A percentile compares a stretch with the other conserved stretches of the same genome.
phyloP scores from a whole-genome alignment of 2,797 vertebrate species.

The Gobio occitaniae region DNA sequence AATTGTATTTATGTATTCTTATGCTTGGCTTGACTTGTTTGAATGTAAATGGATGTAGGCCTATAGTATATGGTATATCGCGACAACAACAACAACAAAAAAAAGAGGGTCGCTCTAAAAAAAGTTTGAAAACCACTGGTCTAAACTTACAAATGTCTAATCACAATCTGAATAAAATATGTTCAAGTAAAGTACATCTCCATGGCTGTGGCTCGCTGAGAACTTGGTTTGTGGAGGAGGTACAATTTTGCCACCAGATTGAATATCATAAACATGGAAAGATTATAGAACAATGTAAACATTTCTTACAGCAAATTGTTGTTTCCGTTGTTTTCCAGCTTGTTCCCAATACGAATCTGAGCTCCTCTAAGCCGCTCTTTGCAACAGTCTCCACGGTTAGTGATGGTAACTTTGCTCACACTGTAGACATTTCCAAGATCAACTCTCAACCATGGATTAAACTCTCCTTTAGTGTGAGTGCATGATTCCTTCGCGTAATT shows the following conservation, averaged over 20 bases:
- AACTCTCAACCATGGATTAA: too few relatives aligned
- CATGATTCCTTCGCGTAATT: too few relatives aligned
- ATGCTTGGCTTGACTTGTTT: too few relatives aligned
- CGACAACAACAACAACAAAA: too few relatives aligned
- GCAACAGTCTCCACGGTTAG: conserved; percentile 32
- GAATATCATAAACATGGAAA: not conserved
- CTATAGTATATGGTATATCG: too few relatives aligned
- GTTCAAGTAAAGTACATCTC: not conserved
- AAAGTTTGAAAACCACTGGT: too few relatives aligned
- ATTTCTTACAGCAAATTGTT: conserved; percentile 24
- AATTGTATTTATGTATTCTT: too few relatives aligned
- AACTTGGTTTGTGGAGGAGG: not conserved
- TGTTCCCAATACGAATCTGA: conserved; percentile 19
- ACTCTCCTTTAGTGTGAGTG: too few relatives aligned
- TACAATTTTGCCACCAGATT: not conserved
- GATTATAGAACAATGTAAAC: not conserved
- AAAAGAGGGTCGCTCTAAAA: too few relatives aligned
- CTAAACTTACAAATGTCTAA: not conserved
- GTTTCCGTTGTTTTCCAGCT: conserved; percentile 3
- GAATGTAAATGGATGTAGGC: too few relatives aligned
- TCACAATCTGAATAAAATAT: not conserved
- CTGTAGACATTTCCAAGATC: not conserved
- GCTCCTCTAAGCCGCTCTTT: not conserved
- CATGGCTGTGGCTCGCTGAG: not conserved
- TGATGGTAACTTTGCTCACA: not conserved